A percentile compares a stretch with the other conserved stretches of the same genome.
phyloP scores from a whole-genome alignment of 2,113 vertebrate genomes.

The Rhinolophus ferrumequinum region DNA sequence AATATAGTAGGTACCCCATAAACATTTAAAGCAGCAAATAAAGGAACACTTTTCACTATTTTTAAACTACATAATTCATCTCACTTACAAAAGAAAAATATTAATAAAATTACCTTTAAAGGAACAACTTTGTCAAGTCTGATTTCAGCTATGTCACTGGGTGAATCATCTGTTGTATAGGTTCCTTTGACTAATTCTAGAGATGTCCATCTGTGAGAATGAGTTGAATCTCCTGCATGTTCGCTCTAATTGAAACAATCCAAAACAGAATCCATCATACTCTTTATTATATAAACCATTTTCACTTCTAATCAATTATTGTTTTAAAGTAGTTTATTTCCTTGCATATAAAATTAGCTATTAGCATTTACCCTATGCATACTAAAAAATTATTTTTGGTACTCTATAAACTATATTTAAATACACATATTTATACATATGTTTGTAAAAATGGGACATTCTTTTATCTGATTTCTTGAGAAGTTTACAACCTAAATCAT shows the following conservation, averaged over 20 bases:
- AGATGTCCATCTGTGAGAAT: conserved; percentile 99
- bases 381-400: background rate
- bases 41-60: background rate
- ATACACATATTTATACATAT: no score
- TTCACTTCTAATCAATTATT: background rate
- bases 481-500: background rate
- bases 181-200: conserved; percentile 98
- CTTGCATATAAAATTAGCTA: conserved; percentile 27
- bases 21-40: background rate
- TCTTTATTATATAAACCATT: conserved; percentile 11
- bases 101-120: conserved; percentile 91
- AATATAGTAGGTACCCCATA: background rate
- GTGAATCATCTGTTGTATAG: conserved; percentile 98
- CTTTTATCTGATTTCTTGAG: conserved; percentile 22
- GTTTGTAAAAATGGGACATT: no score
- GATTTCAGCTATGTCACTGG: conserved; percentile 98
- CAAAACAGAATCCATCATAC: background rate
- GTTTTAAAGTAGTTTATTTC: background rate
- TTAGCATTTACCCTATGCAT: background rate
- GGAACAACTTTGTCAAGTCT: conserved; percentile 98
- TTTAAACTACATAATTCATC: background rate
- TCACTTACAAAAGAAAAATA: conserved; percentile 44
- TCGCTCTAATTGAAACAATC: conserved; percentile 90
- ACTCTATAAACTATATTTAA: background rate
- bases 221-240: conserved; percentile 95